A percentile compares a stretch with the other conserved stretches of the same genome.
Conservation (phyloP, 1,140 invertebrate species). For the Dreissena rostriformis region DNA sequence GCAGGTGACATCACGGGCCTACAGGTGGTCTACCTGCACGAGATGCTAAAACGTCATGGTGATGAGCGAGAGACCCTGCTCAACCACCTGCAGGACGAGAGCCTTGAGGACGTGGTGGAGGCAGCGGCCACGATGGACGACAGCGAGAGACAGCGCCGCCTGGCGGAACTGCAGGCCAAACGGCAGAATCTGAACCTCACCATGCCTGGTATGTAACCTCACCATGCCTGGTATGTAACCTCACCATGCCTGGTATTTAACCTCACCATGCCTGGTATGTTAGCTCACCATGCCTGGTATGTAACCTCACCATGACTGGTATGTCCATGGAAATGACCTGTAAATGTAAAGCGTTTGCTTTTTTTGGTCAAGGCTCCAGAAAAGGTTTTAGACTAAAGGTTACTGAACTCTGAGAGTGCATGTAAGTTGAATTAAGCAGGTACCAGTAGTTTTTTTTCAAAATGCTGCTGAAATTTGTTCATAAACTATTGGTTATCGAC, state of each 20-base stretch:
- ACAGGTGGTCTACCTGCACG: conserved; percentile 64
- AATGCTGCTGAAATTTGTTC: no score
- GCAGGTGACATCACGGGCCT: conserved; percentile 70
- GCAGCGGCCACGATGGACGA: conserved; percentile 67
- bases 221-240: conserved; percentile 66
- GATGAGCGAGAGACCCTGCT: conserved; percentile 74
- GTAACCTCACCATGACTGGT: no score
- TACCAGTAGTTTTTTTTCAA: no score
- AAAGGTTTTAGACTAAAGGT: no score
- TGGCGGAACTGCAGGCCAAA: conserved; percentile 71
- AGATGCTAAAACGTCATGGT: conserved; percentile 69
- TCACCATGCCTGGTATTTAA: conserved; percentile 68
- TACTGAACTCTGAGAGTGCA: no score
- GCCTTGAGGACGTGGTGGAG: conserved; percentile 70
- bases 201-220: conserved; percentile 68
- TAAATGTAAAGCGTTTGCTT: no score
- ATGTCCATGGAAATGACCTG: no score
- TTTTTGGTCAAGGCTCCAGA: no score
- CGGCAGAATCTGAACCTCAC: conserved; percentile 65
- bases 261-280: conserved; percentile 66
- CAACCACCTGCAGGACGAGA: conserved; percentile 68
- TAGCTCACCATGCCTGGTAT: no score
- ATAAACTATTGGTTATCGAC: no score
- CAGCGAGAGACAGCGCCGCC: conserved; percentile 69
- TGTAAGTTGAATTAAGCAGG: no score